Base-by-base conservation (phyloP, 2,888 invertebrate genomes). In the Drosophila demipolita region DNA sequence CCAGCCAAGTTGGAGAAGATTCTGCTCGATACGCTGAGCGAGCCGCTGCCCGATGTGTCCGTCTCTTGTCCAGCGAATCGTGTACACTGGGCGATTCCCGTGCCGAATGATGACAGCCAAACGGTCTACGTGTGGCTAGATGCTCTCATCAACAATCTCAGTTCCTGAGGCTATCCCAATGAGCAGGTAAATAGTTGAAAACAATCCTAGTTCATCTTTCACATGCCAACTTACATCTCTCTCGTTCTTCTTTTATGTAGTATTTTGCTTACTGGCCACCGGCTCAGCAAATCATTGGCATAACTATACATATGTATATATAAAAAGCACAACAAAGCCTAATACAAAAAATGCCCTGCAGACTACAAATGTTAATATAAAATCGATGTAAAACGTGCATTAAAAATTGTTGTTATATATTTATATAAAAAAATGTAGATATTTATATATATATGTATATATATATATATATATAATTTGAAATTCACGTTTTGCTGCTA, bases 121-220 rank as follows among this genome's bases (percentile, higher is more conserved):
- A 97, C 97, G 4, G 95, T 99, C 69, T 99, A 99, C 93, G 99
- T 99, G 4, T 99, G 99, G 99, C 90, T 99, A 73, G 99, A 99
- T 94, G 99, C 99, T 0, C 94, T 99, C 12, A 95, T 97, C 1
- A 99, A 98, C 94, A 99, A 99, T 93, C 94, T 99, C 71, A 97
- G 99, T 0, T 97, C 96, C 3, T 93, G 95, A 7, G 98, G 98
- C 2, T 99, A 97, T 94, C 97, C 97, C 0, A 93, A 95, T 63
- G 87, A 94, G 1, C 91, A 92, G 1, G 93, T 72, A 90, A 60
- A 36, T 35, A 45, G 7, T 15, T 45, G 7, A 15, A 45, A 26
- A 12, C 17, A n/a, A 29, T 8, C 20, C 5, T 5, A 17, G 7
- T 6, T 17, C 11, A 11, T 42, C n/a, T 29, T 8, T 29, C 23